Conservation (phyloP, 2,113 vertebrate species). For the Acrocephalus arundinaceus region DNA sequence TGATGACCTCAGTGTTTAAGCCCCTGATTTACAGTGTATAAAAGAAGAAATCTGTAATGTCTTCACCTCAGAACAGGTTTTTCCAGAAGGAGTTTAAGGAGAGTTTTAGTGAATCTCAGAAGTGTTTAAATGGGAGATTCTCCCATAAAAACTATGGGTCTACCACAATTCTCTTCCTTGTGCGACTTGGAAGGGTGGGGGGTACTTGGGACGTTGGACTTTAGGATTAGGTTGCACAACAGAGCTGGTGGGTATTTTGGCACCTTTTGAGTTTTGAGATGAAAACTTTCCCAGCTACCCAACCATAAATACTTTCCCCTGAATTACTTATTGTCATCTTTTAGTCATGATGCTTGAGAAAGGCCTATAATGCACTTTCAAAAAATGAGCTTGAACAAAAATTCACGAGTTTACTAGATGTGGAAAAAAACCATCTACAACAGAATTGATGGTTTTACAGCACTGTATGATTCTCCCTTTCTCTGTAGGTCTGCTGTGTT, state of each 20-base stretch:
- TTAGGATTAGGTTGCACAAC: neutral
- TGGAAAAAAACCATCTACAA: neutral
- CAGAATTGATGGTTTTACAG: neutral
- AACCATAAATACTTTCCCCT: neutral
- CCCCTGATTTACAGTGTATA: neutral
- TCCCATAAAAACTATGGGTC: neutral
- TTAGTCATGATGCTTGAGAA: neutral
- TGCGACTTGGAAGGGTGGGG: neutral
- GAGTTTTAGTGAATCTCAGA: neutral
- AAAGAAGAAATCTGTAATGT: neutral
- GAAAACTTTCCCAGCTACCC: neutral
- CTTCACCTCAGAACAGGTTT: neutral
- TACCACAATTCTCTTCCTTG: neutral
- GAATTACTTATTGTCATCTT: neutral
- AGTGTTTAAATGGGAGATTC: neutral
- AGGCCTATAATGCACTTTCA: neutral
- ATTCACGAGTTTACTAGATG: rapidly evolving
- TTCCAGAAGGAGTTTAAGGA: neutral
- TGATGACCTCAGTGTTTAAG: neutral
- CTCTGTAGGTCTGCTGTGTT: neutral
- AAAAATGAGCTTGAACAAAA: neutral
- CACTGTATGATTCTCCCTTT: neutral
- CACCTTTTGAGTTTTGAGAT: neutral
- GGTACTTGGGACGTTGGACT: neutral
- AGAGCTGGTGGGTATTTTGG: neutral